phyloP scores from a whole-genome alignment of 2,797 vertebrate species.

The Delichon dasypus region DNA sequence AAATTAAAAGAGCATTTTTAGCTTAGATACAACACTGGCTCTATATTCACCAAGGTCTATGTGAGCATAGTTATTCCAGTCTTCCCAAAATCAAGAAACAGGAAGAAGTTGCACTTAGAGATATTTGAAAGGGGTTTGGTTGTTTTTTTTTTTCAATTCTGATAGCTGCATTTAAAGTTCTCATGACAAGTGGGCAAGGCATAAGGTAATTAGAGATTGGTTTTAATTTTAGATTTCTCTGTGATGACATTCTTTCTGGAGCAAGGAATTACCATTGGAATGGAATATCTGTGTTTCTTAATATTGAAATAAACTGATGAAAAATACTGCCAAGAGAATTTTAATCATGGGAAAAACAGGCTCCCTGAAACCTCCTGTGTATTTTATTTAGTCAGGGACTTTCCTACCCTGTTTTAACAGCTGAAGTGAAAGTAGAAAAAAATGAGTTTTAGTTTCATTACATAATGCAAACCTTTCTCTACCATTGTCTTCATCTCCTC shows the following conservation, averaged over 20 bases:
- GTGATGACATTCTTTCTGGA: not conserved
- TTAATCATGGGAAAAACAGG: slow-evolving; percentile 42
- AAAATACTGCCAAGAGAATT: slow-evolving; percentile 38
- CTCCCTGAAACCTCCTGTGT: not conserved
- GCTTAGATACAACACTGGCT: not conserved
- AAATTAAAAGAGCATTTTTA: not conserved
- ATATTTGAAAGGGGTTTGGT: not conserved
- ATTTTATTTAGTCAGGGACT: not conserved
- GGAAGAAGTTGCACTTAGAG: not conserved
- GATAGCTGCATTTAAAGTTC: not conserved
- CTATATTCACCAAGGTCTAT: not conserved
- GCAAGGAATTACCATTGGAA: not conserved
- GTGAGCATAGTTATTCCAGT: not conserved
- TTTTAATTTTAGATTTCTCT: slow-evolving; percentile 6
- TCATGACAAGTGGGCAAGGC: not conserved
- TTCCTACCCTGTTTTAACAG: not conserved
- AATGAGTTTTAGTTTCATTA: slow-evolving; percentile 46
- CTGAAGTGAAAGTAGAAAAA: slow-evolving; percentile 40
- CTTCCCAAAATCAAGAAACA: not conserved
- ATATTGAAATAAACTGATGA: slow-evolving; percentile 48
- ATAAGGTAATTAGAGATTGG: not conserved
- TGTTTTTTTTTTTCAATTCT: not conserved
- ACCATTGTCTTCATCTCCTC: slow-evolving; percentile 16
- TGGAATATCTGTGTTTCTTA: slow-evolving; percentile 14
- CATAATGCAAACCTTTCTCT: slow-evolving; percentile 28